Evolutionary conservation across 2,888 invertebrate genomes (phyloP), one percentile per base, ranked within the genome.

Genomic region (Seira ritae): DNA sequence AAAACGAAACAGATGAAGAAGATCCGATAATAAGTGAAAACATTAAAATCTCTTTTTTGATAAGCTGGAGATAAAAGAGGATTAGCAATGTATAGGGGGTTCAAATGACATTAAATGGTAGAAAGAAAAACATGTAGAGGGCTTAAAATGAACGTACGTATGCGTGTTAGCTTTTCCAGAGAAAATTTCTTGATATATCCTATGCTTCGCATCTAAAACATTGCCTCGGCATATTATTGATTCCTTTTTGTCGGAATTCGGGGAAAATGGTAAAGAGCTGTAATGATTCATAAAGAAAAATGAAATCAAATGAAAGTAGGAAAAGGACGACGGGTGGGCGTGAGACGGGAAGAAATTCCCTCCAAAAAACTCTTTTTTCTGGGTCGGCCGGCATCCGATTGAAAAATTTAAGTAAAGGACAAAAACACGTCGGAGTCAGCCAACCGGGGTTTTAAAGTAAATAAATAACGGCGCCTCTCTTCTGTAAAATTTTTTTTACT

Each of bases 281-380:
- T 55, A 55, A 55, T 55, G 55, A 55, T n/a, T 31, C 55, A 55
- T n/a, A 55, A n/a, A 55, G 55, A 17, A 82, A 77, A 82, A 77
- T 77, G 77, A 77, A 82, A 82, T 82, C 82, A 82, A 82, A 77
- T 82, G 77, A 82, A 62, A 82, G 73, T 77, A 60, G 82, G 24
- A 31, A 73, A 77, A 69, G 82, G 76, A 65, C 82, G 77, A 82
- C 82, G 82, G 82, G 82, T 82, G 82, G 82, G 82, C 77, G 82
- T 82, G 76, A 77, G 77, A 77, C 82, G 82, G 82, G 72, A 77
- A 73, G 77, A 82, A 76, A 71, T 46, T 69, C 42, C 50, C 68
- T 68, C 74, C 69, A 60, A 69, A 71, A 80, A 72, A 67, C 71
- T 76, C 31, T 31, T 31, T 31, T 71, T 71, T 81, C 62, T 75